Evolutionary conservation across 2,888 invertebrate genomes (phyloP).

Genomic region (Cyclophora punctaria): DNA sequence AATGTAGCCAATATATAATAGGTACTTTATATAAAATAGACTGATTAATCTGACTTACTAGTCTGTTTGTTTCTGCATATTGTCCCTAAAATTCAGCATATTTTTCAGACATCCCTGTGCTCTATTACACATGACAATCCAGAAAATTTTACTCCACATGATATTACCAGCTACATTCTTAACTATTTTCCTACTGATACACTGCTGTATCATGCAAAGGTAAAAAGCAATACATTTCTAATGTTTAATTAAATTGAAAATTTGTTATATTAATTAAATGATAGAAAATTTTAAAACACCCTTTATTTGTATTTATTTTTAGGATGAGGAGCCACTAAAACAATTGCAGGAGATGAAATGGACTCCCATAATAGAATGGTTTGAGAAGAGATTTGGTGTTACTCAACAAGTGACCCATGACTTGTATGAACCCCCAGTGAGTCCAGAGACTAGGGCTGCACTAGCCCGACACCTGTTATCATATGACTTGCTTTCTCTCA

Average conservation of each 20-base stretch:
- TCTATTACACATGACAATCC: conserved; percentile 97
- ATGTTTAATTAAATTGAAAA: no score
- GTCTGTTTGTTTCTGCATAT: no score
- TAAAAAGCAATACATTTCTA: conserved; percentile 29
- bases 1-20: no score
- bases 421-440: conserved; percentile 81
- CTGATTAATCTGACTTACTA: no score
- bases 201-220: conserved; percentile 83
- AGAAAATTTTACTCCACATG: conserved; percentile 82
- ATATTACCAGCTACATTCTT: conserved; percentile 84
- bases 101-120: conserved; percentile 85
- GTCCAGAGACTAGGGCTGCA: conserved; percentile 78
- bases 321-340: conserved; percentile 86
- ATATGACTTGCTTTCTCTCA: conserved; percentile 85
- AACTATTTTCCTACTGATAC: conserved; percentile 90
- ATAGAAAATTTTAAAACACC: not conserved
- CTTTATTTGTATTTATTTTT: conserved; percentile 9
- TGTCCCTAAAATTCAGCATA: not conserved
- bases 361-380: conserved; percentile 94
- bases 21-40: no score
- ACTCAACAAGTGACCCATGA: conserved; percentile 81
- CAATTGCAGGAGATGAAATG: conserved; percentile 87
- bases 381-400: conserved; percentile 85
- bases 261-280: not conserved
- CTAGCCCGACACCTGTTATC: conserved; percentile 87